Percentiles rank a stretch among this genome's conserved stretches.
These are phyloP conservation scores for Volucella zonaria DNA, from an alignment of 2,888 invertebrate species.

Conservation along the genomic window DNA sequence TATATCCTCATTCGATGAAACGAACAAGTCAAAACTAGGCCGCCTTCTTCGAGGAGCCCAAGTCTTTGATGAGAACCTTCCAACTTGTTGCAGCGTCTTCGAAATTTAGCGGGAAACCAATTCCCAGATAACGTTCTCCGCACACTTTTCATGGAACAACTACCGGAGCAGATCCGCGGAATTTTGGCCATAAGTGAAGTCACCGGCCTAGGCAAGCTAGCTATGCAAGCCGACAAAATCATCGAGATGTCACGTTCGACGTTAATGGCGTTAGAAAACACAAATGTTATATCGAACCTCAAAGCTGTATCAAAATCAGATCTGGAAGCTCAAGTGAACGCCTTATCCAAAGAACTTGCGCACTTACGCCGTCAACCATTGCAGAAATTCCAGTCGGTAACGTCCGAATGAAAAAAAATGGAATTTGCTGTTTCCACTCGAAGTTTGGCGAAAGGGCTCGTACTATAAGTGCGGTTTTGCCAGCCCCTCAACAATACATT, in stretches of 20 bases:
- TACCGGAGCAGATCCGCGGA: slow-evolving; percentile 20
- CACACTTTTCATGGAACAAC: slow-evolving; percentile 13
- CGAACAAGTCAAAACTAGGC: no score
- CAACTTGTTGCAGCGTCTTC: slow-evolving; percentile 18
- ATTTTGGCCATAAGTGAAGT: no score
- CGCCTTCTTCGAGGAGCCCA: background rate
- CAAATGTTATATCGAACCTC: no score
- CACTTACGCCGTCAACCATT: background rate
- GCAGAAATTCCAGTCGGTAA: background rate
- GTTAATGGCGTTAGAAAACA: slow-evolving; percentile 8
- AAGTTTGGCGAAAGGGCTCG: no score
- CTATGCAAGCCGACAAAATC: slow-evolving; percentile 33
- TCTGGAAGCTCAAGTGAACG: background rate
- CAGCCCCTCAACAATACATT: background rate
- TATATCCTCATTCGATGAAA: no score
- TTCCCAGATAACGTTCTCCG: slow-evolving; percentile 30
- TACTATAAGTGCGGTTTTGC: no score
- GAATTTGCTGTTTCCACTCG: no score
- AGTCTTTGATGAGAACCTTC: slow-evolving; percentile 13
- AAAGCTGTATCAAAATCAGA: no score
- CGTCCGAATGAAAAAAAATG: no score
- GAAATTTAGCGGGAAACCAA: slow-evolving; percentile 14
- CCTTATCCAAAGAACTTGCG: background rate
- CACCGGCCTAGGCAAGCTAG: slow-evolving; percentile 10
- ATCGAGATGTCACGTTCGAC: slow-evolving; percentile 13